phyloP scores from a whole-genome alignment of 2,888 invertebrate species.

The Ornithoptera alexandrae region DNA sequence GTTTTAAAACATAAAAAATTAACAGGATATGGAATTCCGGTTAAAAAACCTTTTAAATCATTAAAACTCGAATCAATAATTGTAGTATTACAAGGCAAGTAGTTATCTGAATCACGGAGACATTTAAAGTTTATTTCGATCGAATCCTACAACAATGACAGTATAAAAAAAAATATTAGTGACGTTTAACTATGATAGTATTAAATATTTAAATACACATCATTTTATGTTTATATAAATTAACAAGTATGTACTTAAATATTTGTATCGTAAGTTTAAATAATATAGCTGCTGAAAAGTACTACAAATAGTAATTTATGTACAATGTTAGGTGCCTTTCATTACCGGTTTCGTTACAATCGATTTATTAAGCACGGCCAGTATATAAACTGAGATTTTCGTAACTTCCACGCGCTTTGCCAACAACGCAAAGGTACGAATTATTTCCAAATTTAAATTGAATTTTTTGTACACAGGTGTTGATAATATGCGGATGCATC shows the following conservation, averaged over 20 bases:
- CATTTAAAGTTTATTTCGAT: too few species aligned
- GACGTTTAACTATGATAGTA: too few species aligned
- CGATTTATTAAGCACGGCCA: conserved; percentile 20
- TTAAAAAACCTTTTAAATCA: too few species aligned
- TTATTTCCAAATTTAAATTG: neutral
- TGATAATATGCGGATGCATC: conserved; percentile 67
- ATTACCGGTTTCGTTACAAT: conserved; percentile 21
- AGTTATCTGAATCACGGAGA: too few species aligned
- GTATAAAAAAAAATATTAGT: too few species aligned
- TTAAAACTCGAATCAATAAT: too few species aligned
- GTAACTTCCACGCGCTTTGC: conserved; percentile 18
- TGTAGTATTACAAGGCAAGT: too few species aligned
- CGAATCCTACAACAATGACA: too few species aligned
- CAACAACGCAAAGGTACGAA: neutral
- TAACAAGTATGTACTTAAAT: neutral
- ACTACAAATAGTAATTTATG: conserved; percentile 11
- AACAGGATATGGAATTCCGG: too few species aligned
- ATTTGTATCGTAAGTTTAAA: neutral
- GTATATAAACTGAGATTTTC: conserved; percentile 16
- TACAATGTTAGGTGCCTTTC: conserved; percentile 14
- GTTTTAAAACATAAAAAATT: too few species aligned
- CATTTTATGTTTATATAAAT: neutral
- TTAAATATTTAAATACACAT: neutral
- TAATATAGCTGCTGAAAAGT: conserved; percentile 5
- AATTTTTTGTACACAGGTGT: conserved; percentile 58